phyloP scores from a whole-genome alignment of 1,140 invertebrate species.

The Teleogryllus occipitalis region DNA sequence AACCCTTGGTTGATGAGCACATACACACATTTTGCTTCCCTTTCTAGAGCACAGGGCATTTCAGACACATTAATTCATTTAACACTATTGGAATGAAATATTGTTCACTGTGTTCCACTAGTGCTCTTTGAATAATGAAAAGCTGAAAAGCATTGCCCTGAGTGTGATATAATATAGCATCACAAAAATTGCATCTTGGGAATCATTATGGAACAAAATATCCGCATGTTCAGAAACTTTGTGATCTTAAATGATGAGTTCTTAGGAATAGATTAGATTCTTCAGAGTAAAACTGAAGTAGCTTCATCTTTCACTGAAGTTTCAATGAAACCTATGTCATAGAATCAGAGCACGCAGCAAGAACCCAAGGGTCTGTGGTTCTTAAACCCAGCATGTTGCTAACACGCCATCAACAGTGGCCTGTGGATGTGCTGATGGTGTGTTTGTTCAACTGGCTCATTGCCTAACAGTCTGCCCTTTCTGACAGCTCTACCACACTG shows the following conservation, averaged over 20 bases:
- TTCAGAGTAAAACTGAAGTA: background rate
- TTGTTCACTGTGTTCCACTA: background rate
- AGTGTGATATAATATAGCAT: conserved; percentile 1
- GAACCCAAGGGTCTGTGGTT: background rate
- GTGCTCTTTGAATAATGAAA: background rate
- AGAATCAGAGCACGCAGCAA: background rate
- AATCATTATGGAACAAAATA: background rate
- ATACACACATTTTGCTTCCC: background rate
- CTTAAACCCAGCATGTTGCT: background rate
- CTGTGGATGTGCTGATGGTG: conserved; percentile 3
- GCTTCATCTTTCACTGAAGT: background rate
- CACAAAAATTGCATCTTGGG: background rate
- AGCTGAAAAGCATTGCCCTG: background rate
- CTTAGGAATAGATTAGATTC: background rate
- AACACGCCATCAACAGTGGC: background rate
- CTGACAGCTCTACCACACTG: conserved; percentile 1
- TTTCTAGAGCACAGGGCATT: background rate
- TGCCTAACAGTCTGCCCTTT: background rate
- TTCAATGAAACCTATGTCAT: background rate
- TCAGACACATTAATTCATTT: background rate
- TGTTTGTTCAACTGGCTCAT: background rate
- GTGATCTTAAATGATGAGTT: background rate
- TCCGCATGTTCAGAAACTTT: background rate
- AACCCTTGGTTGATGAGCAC: background rate
- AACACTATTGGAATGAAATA: background rate